Base-by-base conservation (phyloP, 2,113 vertebrate species). In the Strix aluco region DNA sequence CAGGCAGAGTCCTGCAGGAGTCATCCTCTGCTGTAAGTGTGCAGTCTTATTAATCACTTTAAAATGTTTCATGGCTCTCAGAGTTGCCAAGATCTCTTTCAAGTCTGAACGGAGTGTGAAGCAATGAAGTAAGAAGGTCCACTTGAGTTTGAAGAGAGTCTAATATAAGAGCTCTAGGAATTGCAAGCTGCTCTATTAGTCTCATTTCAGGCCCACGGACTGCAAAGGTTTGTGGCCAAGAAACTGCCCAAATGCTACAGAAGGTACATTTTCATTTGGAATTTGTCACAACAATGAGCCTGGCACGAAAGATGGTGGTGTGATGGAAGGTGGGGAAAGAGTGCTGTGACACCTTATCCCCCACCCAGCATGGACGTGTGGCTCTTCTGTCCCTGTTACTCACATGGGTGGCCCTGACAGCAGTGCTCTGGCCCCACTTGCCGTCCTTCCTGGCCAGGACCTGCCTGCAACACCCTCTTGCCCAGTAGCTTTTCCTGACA, bases 1-100 rank as follows among this genome's bases (percentile, higher is more conserved):
- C 19, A 83, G 58, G 61, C 88, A 74, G 62, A 92, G 75, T 83
- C 82, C 93, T 96, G 79, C 46, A 83, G 85, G 54, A 96, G 54
- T 58, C 79, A 62, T 92, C 62, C 59, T 62, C 73, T 86, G 67
- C 82, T 78, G 11, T 71, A 93, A 92, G 75, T 36, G 29, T 83
- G 63, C 67, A 83, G 47, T 17, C 69, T 73, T 92, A 40, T 67
- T 93, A 85, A 75, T 92, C 32, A 42, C 54, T 86, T 94, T 44
- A 70, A 92, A 93, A 83, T 13, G 30, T 93, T 91, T 72, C 62
- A 15, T 54, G 73, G 78, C 81, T 81, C 89, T 90, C 42, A 54
- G 77, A 69, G 71, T 90, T 86, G 85, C 65, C 46, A 90, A 92
- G 51, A 83, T 73, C 70, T 83, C 92, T 94, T 82, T 86, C 29